A percentile compares a stretch with the other conserved stretches of the same genome.
Evolutionary conservation across 2,888 invertebrate species (phyloP).

Genomic region (Pristionchus mayeri): DNA sequence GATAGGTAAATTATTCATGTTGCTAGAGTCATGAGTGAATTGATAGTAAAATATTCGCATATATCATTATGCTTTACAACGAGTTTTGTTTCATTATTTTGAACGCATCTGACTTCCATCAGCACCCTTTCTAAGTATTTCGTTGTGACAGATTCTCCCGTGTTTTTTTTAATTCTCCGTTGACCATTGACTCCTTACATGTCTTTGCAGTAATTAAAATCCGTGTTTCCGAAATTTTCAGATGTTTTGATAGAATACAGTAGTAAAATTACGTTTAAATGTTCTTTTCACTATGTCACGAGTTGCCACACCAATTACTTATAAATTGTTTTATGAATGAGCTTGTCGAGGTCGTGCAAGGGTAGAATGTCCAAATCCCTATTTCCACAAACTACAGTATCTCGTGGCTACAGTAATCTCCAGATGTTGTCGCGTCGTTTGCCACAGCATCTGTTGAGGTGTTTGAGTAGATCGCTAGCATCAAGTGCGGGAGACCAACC

Average conservation of each 20-base stretch:
- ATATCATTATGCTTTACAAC: neutral
- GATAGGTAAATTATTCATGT: conserved; percentile 16
- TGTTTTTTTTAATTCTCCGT: neutral
- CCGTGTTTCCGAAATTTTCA: neutral
- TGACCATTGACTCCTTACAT: too few species aligned
- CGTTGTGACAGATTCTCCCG: neutral
- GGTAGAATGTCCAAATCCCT: neutral
- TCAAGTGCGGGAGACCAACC: neutral
- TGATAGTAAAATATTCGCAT: conserved; percentile 21
- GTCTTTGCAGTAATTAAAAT: conserved; percentile 35
- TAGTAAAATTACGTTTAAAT: neutral
- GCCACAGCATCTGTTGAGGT: neutral
- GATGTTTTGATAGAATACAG: neutral
- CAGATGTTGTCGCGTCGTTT: neutral
- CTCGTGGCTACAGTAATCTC: neutral
- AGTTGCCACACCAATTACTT: conserved; percentile 4
- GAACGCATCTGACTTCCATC: conserved; percentile 10
- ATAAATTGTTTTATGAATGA: conserved; percentile 34
- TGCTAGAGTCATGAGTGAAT: neutral
- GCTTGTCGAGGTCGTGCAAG: neutral
- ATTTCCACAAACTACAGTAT: neutral
- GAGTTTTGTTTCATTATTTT: conserved; percentile 37
- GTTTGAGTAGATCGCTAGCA: neutral
- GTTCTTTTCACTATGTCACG: conserved; percentile 15
- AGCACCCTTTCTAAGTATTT: neutral